Conservation (phyloP, 2,113 vertebrate species). For the Oncorhynchus nerka region DNA sequence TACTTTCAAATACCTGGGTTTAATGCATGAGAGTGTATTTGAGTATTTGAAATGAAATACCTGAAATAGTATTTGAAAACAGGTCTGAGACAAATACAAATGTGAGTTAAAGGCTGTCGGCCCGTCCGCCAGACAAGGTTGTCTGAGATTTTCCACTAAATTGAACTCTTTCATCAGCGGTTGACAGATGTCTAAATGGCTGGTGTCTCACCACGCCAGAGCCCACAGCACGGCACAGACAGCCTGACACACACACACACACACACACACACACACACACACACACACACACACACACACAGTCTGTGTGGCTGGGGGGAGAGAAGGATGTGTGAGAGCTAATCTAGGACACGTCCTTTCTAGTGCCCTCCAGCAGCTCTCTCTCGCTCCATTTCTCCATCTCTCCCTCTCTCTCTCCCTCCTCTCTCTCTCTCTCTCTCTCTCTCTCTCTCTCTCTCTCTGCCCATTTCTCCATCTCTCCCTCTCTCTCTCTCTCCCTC, state of each 20-base stretch:
- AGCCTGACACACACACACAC: too few species aligned
- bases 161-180: conserved; percentile 73
- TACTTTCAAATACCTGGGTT: too few species aligned
- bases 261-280: too few species aligned
- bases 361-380: conserved; percentile 57
- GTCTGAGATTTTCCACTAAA: conserved; percentile 74
- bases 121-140: conserved; percentile 62
- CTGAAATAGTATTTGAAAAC: too few species aligned
- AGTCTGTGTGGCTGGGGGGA: conserved; percentile 16
- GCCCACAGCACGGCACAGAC: background rate
- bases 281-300: too few species aligned
- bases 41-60: too few species aligned
- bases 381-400: background rate
- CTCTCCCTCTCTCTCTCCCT: background rate
- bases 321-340: background rate
- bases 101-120: conserved; percentile 63
- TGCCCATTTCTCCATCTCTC: background rate
- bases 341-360: conserved; percentile 68
- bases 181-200: conserved; percentile 71
- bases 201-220: conserved; percentile 22
- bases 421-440: background rate
- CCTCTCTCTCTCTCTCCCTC: background rate
- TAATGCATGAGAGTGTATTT: too few species aligned
- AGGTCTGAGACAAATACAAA: too few species aligned
- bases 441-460: too few species aligned